Evolutionary conservation across 53 echinoderm and acorn worm species (phyloP).

Genomic region (Echinarachnius parma): DNA sequence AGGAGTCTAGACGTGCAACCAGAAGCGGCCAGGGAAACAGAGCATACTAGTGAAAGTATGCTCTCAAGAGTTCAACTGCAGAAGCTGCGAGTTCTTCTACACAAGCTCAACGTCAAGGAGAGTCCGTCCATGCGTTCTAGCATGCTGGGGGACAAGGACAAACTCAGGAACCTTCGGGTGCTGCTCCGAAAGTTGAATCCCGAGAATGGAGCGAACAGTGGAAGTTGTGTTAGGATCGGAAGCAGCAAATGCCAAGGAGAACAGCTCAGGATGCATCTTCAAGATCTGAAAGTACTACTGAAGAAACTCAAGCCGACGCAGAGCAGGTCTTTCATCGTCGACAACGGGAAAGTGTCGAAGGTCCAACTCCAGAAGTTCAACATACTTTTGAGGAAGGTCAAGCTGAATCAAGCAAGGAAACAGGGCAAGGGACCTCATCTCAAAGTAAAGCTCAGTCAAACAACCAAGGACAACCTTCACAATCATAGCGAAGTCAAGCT

Average conservation of each 20-base stretch:
- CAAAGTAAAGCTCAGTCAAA: background rate
- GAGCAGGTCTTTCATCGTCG: too few species aligned
- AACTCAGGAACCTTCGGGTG: background rate
- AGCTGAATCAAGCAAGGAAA: conserved; percentile 8
- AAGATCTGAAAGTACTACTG: conserved; percentile 11
- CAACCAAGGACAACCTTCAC: background rate
- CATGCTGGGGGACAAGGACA: too few species aligned
- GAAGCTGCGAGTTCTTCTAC: conserved; percentile 18
- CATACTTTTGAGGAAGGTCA: conserved; percentile 4
- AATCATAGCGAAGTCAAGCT: background rate
- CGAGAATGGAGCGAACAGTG: background rate
- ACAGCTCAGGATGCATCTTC: conserved; percentile 11
- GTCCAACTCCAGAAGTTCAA: conserved; percentile 12
- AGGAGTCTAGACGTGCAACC: background rate
- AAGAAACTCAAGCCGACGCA: conserved; percentile 2
- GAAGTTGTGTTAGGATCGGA: too few species aligned
- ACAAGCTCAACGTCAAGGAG: conserved; percentile 30
- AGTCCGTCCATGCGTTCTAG: too few species aligned
- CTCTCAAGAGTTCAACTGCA: background rate
- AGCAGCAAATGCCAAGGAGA: too few species aligned
- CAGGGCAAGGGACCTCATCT: too few species aligned
- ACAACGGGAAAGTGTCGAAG: background rate
- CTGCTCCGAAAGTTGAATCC: too few species aligned
- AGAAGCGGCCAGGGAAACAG: background rate
- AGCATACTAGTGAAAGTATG: too few species aligned